phyloP scores from a whole-genome alignment of 1,140 invertebrate genomes.

The Saxidomus purpurata region DNA sequence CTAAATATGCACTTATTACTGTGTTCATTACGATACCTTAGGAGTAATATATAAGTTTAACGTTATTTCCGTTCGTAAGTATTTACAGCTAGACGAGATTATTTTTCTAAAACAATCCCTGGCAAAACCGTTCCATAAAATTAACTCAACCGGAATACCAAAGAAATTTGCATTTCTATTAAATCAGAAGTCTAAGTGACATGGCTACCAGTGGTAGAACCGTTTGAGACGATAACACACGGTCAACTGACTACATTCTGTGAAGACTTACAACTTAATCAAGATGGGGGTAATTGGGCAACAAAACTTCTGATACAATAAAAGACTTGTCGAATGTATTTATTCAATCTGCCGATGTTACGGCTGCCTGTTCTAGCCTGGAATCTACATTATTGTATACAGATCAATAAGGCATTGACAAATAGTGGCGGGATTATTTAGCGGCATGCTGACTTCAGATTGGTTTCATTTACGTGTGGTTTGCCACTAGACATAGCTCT shows the following conservation, averaged over 20 bases:
- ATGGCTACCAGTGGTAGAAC: too few species aligned
- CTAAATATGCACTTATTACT: too few species aligned
- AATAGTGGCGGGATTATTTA: slow-evolving; percentile 1
- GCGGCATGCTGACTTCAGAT: background rate
- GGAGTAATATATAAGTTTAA: too few species aligned
- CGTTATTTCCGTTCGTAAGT: too few species aligned
- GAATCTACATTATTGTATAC: slow-evolving; percentile 9
- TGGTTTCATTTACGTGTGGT: background rate
- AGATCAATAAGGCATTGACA: background rate
- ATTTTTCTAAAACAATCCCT: too few species aligned
- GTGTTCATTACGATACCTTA: too few species aligned
- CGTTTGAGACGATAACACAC: too few species aligned
- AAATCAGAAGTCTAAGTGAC: too few species aligned
- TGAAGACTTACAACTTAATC: background rate
- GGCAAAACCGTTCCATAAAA: too few species aligned
- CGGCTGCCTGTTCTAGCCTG: background rate
- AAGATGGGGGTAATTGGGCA: background rate
- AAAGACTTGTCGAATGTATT: background rate
- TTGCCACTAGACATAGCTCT: background rate
- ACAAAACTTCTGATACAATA: background rate
- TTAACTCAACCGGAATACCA: too few species aligned
- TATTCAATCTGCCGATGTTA: background rate
- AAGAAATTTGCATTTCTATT: too few species aligned
- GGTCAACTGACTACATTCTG: background rate
- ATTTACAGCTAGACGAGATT: too few species aligned